Percentiles rank a stretch among this genome's conserved stretches.
These are phyloP conservation scores for Eupithecia tripunctaria DNA, from an alignment of 2,888 invertebrate species.

Conservation along the genomic window DNA sequence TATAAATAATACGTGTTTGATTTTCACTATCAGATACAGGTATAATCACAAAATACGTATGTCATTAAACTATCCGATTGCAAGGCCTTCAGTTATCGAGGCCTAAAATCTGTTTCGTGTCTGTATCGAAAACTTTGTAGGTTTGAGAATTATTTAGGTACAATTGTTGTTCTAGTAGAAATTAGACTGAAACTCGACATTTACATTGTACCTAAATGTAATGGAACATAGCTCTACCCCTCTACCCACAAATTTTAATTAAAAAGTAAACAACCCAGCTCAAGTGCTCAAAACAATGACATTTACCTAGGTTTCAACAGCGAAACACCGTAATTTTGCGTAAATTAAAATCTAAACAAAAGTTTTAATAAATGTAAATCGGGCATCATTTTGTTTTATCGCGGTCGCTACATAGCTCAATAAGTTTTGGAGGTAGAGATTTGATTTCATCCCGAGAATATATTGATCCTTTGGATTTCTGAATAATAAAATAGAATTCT, in stretches of 20 bases:
- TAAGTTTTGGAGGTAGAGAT: neutral
- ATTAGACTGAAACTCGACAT: neutral
- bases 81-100: too few species aligned
- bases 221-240: neutral
- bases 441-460: neutral
- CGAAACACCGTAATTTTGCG: conserved; percentile 7
- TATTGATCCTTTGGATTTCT: neutral
- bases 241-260: conserved; percentile 6
- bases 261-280: conserved; percentile 8
- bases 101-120: neutral
- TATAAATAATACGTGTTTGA: too few species aligned
- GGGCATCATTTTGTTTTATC: neutral
- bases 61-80: too few species aligned
- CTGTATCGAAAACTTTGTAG: neutral
- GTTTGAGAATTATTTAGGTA: neutral
- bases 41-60: too few species aligned
- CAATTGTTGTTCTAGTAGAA: neutral
- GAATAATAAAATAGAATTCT: too few species aligned
- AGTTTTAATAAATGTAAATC: neutral
- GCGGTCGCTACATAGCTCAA: neutral
- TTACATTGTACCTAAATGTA: conserved; percentile 6
- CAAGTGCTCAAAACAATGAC: conserved; percentile 9
- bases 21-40: too few species aligned
- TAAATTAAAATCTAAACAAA: neutral
- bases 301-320: conserved; percentile 6